Conservation (phyloP, 2,797 vertebrate species). For the Danio albolineatus region DNA sequence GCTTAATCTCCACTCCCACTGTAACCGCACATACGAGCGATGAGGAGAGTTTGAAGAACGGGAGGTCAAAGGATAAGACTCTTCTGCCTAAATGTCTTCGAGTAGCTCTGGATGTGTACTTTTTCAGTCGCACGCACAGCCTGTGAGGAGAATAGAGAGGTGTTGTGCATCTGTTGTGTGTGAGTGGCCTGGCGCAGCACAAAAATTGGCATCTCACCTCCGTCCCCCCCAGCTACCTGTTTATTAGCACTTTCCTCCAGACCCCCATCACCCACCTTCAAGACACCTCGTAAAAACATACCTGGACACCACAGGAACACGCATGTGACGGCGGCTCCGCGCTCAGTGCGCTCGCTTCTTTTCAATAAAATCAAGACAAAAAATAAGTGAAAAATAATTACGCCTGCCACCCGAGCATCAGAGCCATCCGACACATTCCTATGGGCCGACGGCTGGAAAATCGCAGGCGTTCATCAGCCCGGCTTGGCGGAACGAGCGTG, state of each 20-base stretch:
- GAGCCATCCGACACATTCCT: conserved; percentile 82
- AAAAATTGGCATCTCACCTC: conserved; percentile 83
- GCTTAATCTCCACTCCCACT: conserved; percentile 86
- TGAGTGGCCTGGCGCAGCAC: conserved; percentile 82
- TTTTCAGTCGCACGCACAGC: conserved; percentile 60
- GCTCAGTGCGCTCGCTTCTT: conserved; percentile 76
- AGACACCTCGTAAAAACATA: conserved; percentile 96
- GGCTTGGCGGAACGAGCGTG: conserved; percentile 40
- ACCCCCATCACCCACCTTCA: conserved; percentile 88
- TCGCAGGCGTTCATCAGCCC: conserved; percentile 66
- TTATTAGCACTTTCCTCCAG: conserved; percentile 87
- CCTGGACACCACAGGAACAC: conserved; percentile 80
- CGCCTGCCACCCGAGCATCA: conserved; percentile 80
- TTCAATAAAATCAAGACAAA: conserved; percentile 97
- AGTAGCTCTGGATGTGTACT: conserved; percentile 61
- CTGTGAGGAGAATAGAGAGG: conserved; percentile 27
- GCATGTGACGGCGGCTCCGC: conserved; percentile 75
- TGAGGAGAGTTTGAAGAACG: conserved; percentile 67
- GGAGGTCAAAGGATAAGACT: conserved; percentile 72
- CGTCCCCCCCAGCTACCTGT: conserved; percentile 87
- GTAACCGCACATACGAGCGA: conserved; percentile 67
- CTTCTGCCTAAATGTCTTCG: conserved; percentile 63
- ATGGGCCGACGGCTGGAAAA: conserved; percentile 75
- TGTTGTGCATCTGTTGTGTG: conserved; percentile 64
- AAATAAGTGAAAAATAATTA: conserved; percentile 96